A percentile compares a stretch with the other conserved stretches of the same genome.
Evolutionary conservation across 2,113 vertebrate genomes (phyloP).

Genomic region (Larimichthys polyactis): DNA sequence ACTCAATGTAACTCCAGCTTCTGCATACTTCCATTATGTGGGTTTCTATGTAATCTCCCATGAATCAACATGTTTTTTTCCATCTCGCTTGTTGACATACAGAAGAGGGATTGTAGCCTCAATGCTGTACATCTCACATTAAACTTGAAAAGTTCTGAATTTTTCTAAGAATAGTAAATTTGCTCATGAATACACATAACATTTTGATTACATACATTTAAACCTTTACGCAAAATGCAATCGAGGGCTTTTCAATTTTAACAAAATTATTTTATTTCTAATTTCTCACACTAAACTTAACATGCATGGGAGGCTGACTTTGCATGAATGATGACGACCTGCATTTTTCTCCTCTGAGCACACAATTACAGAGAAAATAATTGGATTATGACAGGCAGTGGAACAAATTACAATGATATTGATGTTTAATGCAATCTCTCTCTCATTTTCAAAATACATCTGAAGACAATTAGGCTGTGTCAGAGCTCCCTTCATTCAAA

Average conservation of each 20-base stretch:
- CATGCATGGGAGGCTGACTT: slow-evolving; percentile 27
- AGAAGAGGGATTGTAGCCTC: not conserved
- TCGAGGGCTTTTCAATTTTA: slow-evolving; percentile 41
- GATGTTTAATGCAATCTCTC: not conserved
- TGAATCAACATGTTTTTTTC: not conserved
- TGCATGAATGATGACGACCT: not conserved
- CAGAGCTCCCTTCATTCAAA: slow-evolving; percentile 13
- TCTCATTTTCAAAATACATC: slow-evolving; percentile 1
- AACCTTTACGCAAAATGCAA: not conserved
- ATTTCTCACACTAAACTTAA: not conserved
- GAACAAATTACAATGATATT: slow-evolving; percentile 1
- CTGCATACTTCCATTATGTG: not conserved
- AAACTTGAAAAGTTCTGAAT: slow-evolving; percentile 34
- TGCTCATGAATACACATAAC: not conserved
- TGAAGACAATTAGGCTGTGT: not conserved
- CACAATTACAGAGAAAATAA: slow-evolving; percentile 5
- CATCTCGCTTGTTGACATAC: not conserved
- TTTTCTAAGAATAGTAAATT: not conserved
- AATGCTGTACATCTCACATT: not conserved
- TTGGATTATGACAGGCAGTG: not conserved
- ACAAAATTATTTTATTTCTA: not conserved
- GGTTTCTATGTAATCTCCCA: not conserved
- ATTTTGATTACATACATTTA: not conserved
- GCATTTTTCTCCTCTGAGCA: not conserved
- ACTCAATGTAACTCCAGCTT: not conserved